Evolutionary conservation across 1,140 invertebrate genomes (phyloP), one percentile per base, ranked within the genome.

Genomic region (Lasioglossum baleicum): DNA sequence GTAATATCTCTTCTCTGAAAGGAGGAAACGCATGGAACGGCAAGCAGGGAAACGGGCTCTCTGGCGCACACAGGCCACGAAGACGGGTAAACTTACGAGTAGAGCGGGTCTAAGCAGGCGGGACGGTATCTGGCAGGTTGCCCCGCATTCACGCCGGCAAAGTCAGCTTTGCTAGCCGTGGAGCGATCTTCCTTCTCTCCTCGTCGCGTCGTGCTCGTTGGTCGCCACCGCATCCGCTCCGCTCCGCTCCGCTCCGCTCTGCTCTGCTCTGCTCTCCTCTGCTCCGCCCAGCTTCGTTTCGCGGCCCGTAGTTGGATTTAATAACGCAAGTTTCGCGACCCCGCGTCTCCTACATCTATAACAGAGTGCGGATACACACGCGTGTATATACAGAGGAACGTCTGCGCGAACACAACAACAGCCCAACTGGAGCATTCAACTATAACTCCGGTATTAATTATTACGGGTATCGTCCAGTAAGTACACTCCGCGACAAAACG

Each of bases 61-160:
- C 44, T 58, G 51, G 51, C 51, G 5, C 26, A 26, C 26, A 69
- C 11, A 63, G 67, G 15, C 13, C 60, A 78, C 53, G 58, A 71
- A 83, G 76, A 70, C 68, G 61, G 58, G 66, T 20, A 68, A 83
- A 81, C 64, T 79, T 74, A 42, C 68, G 56, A 71, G 60, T 64
- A 65, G 68, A 81, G 70, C 58, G 53, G 73, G 80, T 67, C 76
- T 83, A 66, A 81, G 70, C 78, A 80, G 71, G 53, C 81, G 64
- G 67, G 70, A 80, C 67, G 68, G 73, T 87, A 79, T 84, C 77
- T 81, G 81, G 86, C 77, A 77, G 26, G 44, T 51, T 86, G 84
- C 81, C 83, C 75, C 63, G 66, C 61, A 77, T 51, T 53, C 48
- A 65, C 35, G 40, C 26, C 26, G 58, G 72, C 63, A 72, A 71